A percentile compares a stretch with the other conserved stretches of the same genome.
phyloP scores from a whole-genome alignment of 1,140 invertebrate species.

The Steinernema khuongi region DNA sequence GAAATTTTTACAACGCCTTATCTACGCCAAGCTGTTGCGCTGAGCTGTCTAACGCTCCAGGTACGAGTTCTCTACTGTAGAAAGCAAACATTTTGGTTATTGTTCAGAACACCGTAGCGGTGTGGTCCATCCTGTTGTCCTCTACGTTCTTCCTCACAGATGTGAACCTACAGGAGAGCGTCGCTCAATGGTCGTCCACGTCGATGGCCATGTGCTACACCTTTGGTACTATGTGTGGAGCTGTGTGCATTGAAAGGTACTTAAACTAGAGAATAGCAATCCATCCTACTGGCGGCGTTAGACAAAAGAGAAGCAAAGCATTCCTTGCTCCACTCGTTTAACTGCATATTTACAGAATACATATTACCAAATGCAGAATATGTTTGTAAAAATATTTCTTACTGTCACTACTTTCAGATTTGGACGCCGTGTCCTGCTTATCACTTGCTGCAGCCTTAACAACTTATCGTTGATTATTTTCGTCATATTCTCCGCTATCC shows the following conservation, averaged over 20 bases:
- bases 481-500: conserved; percentile 37
- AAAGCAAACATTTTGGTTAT: background rate
- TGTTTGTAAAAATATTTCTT: background rate
- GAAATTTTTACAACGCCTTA: conserved; percentile 36
- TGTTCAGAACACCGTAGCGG: conserved; percentile 35
- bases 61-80: conserved; percentile 16
- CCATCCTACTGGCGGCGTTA: no score
- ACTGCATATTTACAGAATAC: background rate
- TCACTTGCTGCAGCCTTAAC: conserved; percentile 14
- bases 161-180: conserved; percentile 17
- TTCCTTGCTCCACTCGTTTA: no score
- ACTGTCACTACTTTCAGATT: conserved; percentile 29
- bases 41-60: conserved; percentile 30
- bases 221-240: conserved; percentile 35
- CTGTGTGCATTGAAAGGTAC: conserved; percentile 40
- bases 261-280: background rate
- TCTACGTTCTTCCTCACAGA: conserved; percentile 35
- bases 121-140: conserved; percentile 39
- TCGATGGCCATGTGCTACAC: conserved; percentile 33
- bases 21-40: conserved; percentile 35
- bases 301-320: no score
- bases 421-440: conserved; percentile 26
- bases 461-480: conserved; percentile 29
- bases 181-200: conserved; percentile 43
- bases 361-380: background rate